phyloP scores from a whole-genome alignment of 2,113 vertebrate species.

The Percina caprodes region DNA sequence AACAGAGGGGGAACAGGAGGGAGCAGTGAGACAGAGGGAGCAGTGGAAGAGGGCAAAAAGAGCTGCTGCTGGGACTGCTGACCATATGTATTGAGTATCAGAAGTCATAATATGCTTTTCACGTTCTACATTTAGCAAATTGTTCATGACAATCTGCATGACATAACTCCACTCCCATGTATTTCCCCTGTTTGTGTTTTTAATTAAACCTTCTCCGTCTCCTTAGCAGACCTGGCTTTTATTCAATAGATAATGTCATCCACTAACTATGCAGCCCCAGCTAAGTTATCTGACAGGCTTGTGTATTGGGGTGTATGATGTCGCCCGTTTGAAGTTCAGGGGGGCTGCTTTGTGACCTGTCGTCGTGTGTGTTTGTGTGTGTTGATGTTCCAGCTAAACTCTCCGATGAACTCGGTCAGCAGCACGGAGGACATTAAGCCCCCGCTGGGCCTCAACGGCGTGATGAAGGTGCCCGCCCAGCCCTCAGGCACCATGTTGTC shows the following conservation, averaged over 20 bases:
- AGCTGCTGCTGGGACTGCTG: constrained; percentile 34
- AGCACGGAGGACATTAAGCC: constrained; percentile 99
- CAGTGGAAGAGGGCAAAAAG: constrained; percentile 24
- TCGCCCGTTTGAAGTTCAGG: constrained; percentile 8
- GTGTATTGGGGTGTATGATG: constrained; percentile 47
- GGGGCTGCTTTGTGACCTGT: constrained; percentile 65
- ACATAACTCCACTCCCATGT: constrained; percentile 19
- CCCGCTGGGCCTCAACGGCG: constrained; percentile 95
- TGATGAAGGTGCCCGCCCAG: constrained; percentile 96
- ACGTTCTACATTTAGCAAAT: constrained; percentile 17
- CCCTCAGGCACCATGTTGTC: constrained; percentile 89
- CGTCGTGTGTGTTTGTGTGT: constrained; percentile 68
- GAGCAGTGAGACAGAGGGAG: constrained; percentile 27
- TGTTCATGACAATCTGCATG: constrained; percentile 15
- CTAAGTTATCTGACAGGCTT: neutral
- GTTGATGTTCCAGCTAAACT: constrained; percentile 90
- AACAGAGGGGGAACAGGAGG: constrained; percentile 27
- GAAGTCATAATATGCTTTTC: constrained; percentile 31
- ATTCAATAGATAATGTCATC: constrained; percentile 10
- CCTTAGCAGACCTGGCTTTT: neutral
- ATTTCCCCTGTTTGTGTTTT: constrained; percentile 12
- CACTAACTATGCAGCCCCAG: neutral
- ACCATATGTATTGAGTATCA: constrained; percentile 46
- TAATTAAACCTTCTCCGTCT: constrained; percentile 9
- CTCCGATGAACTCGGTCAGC: constrained; percentile 97